A percentile compares a stretch with the other conserved stretches of the same genome.
Conservation (phyloP, 2,113 vertebrate species). For the Salminus brasiliensis region DNA sequence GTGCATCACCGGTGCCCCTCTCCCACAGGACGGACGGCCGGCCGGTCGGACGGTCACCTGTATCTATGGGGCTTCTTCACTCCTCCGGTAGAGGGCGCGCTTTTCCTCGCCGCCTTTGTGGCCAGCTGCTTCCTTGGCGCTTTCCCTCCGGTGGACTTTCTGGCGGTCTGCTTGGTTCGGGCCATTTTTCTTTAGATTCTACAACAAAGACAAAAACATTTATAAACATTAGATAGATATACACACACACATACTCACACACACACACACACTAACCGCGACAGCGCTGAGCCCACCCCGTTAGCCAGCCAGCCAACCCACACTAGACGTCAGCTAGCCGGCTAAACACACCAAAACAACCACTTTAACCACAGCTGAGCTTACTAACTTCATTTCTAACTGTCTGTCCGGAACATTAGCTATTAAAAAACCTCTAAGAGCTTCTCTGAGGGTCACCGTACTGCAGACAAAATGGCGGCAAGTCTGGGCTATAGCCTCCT, state of each 20-base stretch:
- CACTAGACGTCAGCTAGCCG: too few species aligned
- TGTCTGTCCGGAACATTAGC: too few species aligned
- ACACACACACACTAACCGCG: too few species aligned
- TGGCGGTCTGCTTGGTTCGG: conserved; percentile 90
- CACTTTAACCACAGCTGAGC: too few species aligned
- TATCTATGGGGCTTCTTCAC: conserved; percentile 85
- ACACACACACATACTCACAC: too few species aligned
- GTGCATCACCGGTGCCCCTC: too few species aligned
- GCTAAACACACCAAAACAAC: too few species aligned
- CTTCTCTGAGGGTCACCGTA: neutral
- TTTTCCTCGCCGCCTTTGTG: conserved; percentile 86
- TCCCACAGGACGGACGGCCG: too few species aligned
- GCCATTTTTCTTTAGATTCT: conserved; percentile 75
- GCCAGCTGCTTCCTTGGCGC: conserved; percentile 88
- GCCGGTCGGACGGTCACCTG: conserved; percentile 72
- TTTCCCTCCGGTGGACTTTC: conserved; percentile 90
- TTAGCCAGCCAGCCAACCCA: too few species aligned
- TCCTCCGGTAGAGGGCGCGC: conserved; percentile 84
- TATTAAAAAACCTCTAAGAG: too few species aligned
- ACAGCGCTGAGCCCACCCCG: too few species aligned
- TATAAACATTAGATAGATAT: neutral
- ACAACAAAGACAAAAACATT: neutral
- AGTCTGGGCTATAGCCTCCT: neutral
- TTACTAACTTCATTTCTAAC: too few species aligned
- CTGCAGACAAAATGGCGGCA: conserved; percentile 46